Base-by-base conservation (phyloP, 2,113 vertebrate species). In the Nanorana parkeri region DNA sequence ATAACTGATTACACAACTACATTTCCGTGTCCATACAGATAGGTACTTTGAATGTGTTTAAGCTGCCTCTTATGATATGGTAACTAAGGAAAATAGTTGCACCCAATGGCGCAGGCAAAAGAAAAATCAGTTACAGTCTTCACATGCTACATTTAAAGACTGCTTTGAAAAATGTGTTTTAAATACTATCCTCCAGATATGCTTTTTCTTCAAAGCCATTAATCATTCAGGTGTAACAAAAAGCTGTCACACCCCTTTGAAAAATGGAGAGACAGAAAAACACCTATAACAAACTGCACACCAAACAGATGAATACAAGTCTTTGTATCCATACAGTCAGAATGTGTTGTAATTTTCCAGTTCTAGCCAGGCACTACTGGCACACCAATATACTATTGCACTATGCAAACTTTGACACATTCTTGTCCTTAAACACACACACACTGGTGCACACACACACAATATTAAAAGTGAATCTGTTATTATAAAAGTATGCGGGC, bases 101-200 rank as follows among this genome's bases (percentile, higher is more conserved):
- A 64, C 23, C 13, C 24, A 28, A 26, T 64, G 10, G n/a, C 8
- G 17, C 26, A 28, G 26, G 5, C 13, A n/a, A 13, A 26, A 26
- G 16, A 26, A 64, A 16, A 17, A 26, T 3, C 3, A 28, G 61
- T 28, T 15, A 64, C 26, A 0, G 5, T 16, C 13, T 24, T 63
- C 3, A 60, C 17, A 60, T n/a, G 6, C 8, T 21, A 11, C 26
- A 24, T 28, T 26, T 26, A 13, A 2, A 64, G 16, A 69, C 16
- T 3, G 21, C 20, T 71, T 54, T 71, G 17, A 71, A 51, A 71
- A 71, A 17, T 54, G 68, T 26, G 24, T 72, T 26, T 72, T 55
- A 19, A 54, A 72, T 20, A 55, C 5, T 28, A 55, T 55, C 20
- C 36, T 21, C 24, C 3, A 21, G 17, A 55, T 55, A 55, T 26